Base-by-base conservation (phyloP, 2,113 vertebrate genomes). In the Indicator indicator region DNA sequence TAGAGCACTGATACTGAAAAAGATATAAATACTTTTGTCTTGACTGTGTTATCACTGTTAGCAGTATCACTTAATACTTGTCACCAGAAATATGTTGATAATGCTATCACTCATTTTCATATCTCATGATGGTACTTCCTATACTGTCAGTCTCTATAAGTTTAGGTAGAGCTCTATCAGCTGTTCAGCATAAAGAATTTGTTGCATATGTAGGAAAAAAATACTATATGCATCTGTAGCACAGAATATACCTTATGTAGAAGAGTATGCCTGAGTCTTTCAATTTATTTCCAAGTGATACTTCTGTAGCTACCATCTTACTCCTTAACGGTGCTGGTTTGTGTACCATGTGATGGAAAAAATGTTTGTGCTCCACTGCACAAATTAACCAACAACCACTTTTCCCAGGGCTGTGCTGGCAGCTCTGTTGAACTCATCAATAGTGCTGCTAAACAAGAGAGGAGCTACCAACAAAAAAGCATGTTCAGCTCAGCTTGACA, bases 281-380 rank as follows among this genome's bases (percentile, higher is more conserved):
- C 19, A 13, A 52, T 18, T 73, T 59, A 42, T 64, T 90, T 89
- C 26, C 48, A 83, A 38, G 15, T 56, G 38, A 18, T 64, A 67
- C 12, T 87, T 93, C 55, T 88, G 13, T 67, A 85, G 46, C 56
- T 85, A n/a, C 84, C 28, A 36, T 69, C 40, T 79, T 65, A 91
- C 18, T 89, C 50, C 44, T 94, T 54, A 93, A 33, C 68, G 81
- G 55, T 24, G 17, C 76, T 84, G 65, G 20, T 89, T 90, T 86
- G 30, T 42, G 83, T 73, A 59, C 54, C 94, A 92, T 44, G 86
- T 86, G 84, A 80, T 70, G 48, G 88, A 91, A 95, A 93, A 86
- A 95, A 76, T 93, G 62, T 89, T 96, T 93, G 77, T 95, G 94
- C 89, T 93, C 74, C 81, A 92, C 50, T 93, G 95, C 94, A 88